Conservation (phyloP, 2,797 vertebrate species). For the Natrix natrix region DNA sequence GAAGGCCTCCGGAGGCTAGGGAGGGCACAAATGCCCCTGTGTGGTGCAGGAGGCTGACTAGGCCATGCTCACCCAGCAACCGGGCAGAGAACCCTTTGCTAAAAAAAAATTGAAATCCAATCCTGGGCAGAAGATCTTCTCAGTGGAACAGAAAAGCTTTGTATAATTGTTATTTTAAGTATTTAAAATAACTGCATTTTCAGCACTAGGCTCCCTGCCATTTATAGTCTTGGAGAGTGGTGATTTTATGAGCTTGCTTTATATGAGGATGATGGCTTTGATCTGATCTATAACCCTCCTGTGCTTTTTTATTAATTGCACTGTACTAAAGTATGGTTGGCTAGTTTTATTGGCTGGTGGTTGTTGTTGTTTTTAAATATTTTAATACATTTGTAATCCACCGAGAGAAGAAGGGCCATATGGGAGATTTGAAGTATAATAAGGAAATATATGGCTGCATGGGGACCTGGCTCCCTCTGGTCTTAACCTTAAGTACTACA, state of each 20-base stretch:
- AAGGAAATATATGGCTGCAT: not conserved
- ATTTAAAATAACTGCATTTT: not conserved
- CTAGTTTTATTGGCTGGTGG: not conserved
- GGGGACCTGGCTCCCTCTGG: not conserved
- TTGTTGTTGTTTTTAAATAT: not conserved
- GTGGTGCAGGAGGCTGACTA: too few relatives aligned
- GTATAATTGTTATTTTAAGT: not conserved
- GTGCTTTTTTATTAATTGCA: conserved; percentile 1
- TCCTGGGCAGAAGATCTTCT: not conserved
- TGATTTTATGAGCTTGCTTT: not conserved
- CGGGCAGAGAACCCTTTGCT: too few relatives aligned
- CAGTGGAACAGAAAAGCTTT: not conserved
- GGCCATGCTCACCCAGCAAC: too few relatives aligned
- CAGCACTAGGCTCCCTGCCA: not conserved
- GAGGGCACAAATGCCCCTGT: too few relatives aligned
- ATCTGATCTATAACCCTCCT: not conserved
- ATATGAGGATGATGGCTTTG: not conserved
- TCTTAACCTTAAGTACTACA: not conserved
- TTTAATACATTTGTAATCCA: not conserved
- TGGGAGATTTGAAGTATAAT: not conserved
- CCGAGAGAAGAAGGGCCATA: not conserved
- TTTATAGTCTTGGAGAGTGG: not conserved
- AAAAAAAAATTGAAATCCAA: too few relatives aligned
- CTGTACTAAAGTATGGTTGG: not conserved
- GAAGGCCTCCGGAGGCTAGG: too few relatives aligned